Base-by-base conservation (phyloP, 2,113 vertebrate species). In the Orthonyx spaldingii region DNA sequence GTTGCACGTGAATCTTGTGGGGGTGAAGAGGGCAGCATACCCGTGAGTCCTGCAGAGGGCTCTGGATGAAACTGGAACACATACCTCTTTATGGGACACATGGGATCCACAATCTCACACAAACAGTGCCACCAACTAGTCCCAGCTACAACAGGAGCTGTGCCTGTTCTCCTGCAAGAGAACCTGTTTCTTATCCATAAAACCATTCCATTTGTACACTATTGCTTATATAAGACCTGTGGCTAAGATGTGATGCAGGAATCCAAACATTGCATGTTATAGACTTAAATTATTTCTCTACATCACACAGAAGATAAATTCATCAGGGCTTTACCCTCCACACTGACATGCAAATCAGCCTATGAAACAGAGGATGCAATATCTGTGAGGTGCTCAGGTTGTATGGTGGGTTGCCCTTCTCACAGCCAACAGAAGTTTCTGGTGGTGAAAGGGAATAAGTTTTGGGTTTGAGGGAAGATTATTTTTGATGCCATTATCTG, bases 11-110 rank as follows among this genome's bases (percentile, higher is more conserved):
- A 91, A 28, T 16, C 11, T 18, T 4, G 5, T 6, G 22, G 56
- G 13, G 4, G 3, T 50, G 53, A 68, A 69, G 39, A 27, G 22
- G 26, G 7, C 35, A 49, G 63, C 35, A 17, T 2, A n/a, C 4
- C 13, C 1, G 0, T 1, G 37, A 12, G 27, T 6, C 24, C 42
- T 11, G 35, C 2, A 11, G 10, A 61, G 8, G 35, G 21, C 2
- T 56, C 35, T 42, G 33, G 28, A 3, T 1, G 0, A 50, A 33
- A 13, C 17, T 18, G 33, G 18, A 26, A 4, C 16, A 28, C 10
- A 5, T 28, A 26, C 8, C 11, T 72, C 4, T 0, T 16, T 12
- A 6, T 6, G 28, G 24, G 41, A 20, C 44, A 72, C 41, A 23
- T 4, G 11, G 39, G 9, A 13, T 44, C 30, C 69, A 20, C 0